These are phyloP conservation scores for cattle (Bos taurus) DNA, from an alignment of 2,113 vertebrate genomes.

Conservation along the genomic window ARS-UCD2.0 NC_037337.1:29846001-29846500, in stretches of 20 bases:
- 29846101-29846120: neutral
- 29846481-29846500: too few relatives aligned
- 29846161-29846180: fast-evolving
- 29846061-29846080: neutral
- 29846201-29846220: neutral
- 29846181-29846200: neutral
- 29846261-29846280: neutral
- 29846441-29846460: neutral
- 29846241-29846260: neutral
- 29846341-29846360: neutral
- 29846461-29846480: neutral
- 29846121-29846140: neutral
- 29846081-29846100: neutral
- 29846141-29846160: neutral
- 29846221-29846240: neutral
- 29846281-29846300: neutral
- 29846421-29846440: neutral
- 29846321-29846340: neutral
- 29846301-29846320: neutral
- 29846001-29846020: neutral
- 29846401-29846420: neutral
- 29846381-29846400: neutral
- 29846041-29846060: neutral
- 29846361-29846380: neutral
- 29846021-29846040: neutral